phyloP scores from a whole-genome alignment of 2,888 invertebrate genomes.

The Oegoconia quadripuncta region DNA sequence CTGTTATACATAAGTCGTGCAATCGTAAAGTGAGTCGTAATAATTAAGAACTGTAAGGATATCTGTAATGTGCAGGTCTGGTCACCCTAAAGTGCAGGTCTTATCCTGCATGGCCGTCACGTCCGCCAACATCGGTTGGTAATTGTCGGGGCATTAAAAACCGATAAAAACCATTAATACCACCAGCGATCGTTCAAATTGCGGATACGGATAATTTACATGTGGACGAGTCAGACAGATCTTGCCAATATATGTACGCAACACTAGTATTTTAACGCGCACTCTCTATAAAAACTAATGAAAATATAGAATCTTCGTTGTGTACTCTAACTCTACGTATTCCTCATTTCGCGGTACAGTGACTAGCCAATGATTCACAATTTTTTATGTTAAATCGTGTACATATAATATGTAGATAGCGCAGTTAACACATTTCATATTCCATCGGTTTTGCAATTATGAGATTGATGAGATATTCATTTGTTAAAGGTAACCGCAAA shows the following conservation, averaged over 20 bases:
- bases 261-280: too few relatives aligned
- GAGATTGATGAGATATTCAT: neutral
- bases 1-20: too few relatives aligned
- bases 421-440: too few relatives aligned
- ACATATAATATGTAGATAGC: too few relatives aligned
- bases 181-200: slow-evolving; percentile 45
- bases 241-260: too few relatives aligned
- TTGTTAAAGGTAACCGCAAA: slow-evolving; percentile 8
- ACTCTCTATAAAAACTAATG: too few relatives aligned
- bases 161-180: slow-evolving; percentile 53
- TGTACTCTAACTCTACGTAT: too few relatives aligned
- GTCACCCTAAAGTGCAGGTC: slow-evolving; percentile 12
- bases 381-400: too few relatives aligned
- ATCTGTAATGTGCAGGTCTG: slow-evolving; percentile 4
- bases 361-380: too few relatives aligned
- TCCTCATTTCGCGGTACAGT: slow-evolving; percentile 29
- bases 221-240: slow-evolving; percentile 8
- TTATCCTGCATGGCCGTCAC: slow-evolving; percentile 23
- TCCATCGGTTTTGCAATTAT: too few relatives aligned
- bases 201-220: slow-evolving; percentile 50
- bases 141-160: slow-evolving; percentile 53
- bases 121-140: slow-evolving; percentile 34
- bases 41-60: neutral
- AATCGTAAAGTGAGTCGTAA: neutral
- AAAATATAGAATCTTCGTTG: too few relatives aligned